Conservation (phyloP, 1,140 invertebrate genomes). For the Laupala kohalensis region DNA sequence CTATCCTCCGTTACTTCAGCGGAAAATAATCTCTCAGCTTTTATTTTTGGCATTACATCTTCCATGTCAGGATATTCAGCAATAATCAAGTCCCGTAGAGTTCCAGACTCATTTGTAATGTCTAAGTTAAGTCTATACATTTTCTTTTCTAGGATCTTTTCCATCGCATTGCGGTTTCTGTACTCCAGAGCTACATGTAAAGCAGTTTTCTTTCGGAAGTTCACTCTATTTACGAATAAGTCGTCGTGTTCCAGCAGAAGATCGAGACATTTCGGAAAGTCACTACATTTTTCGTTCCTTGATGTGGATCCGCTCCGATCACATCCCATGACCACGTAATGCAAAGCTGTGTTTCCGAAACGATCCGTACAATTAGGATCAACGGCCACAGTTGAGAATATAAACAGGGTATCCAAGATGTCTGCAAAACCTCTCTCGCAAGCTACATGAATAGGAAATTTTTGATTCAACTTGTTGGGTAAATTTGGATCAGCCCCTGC, state of each 20-base stretch:
- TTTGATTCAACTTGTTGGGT: constrained; percentile 42
- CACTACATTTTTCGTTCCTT: background rate
- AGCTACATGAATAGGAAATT: constrained; percentile 52
- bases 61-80: background rate
- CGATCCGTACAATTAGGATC: constrained; percentile 48
- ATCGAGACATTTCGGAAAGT: background rate
- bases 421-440: constrained; percentile 38
- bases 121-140: background rate
- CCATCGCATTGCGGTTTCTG: background rate
- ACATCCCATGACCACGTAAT: background rate
- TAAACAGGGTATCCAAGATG: constrained; percentile 38
- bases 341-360: constrained; percentile 31
- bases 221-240: background rate
- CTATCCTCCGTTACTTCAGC: background rate
- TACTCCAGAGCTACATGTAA: background rate
- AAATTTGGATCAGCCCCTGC: constrained; percentile 50
- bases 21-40: background rate
- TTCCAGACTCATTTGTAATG: background rate
- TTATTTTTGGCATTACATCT: background rate
- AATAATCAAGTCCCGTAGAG: background rate
- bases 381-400: constrained; percentile 15
- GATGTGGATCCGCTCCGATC: background rate
- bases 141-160: background rate
- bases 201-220: background rate
- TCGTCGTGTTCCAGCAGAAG: background rate